phyloP scores from a whole-genome alignment of 1,140 invertebrate genomes.

The Bradynema listronoti region DNA sequence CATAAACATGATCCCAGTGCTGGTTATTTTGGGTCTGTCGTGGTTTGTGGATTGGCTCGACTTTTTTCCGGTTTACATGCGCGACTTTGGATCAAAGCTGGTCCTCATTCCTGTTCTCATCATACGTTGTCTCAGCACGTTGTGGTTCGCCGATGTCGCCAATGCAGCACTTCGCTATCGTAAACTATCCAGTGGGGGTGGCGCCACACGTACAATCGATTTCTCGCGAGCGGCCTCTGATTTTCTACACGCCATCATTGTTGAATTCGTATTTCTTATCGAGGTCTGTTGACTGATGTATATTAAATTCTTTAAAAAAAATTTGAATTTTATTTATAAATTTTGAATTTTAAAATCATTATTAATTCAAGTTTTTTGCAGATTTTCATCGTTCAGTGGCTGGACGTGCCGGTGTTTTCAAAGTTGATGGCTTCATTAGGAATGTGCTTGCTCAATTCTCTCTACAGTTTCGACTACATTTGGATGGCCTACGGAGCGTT shows the following conservation, averaged over 20 bases:
- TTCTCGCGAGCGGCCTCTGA: slow-evolving; percentile 45
- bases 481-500: slow-evolving; percentile 42
- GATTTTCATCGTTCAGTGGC: too few relatives aligned
- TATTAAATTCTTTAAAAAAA: background rate
- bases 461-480: slow-evolving; percentile 52
- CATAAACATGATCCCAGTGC: slow-evolving; percentile 34
- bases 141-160: slow-evolving; percentile 52
- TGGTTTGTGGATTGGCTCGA: slow-evolving; percentile 19
- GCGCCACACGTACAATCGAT: slow-evolving; percentile 6
- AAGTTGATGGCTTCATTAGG: slow-evolving; percentile 34
- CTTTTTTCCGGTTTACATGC: slow-evolving; percentile 31
- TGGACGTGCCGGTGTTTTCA: slow-evolving; percentile 34
- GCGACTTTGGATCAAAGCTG: slow-evolving; percentile 22
- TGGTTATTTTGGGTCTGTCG: slow-evolving; percentile 23
- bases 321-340: too few relatives aligned
- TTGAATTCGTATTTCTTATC: slow-evolving; percentile 46
- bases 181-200: slow-evolving; percentile 15
- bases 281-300: slow-evolving; percentile 22
- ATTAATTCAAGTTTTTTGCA: too few relatives aligned
- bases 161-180: slow-evolving; percentile 34
- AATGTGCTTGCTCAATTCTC: slow-evolving; percentile 47
- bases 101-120: slow-evolving; percentile 45
- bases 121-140: slow-evolving; percentile 28
- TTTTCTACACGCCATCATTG: slow-evolving; percentile 40
- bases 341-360: too few relatives aligned